Percentiles rank a stretch among this genome's conserved stretches.
phyloP scores from a whole-genome alignment of 2,113 vertebrate genomes.

The Zapus hudsonius region DNA sequence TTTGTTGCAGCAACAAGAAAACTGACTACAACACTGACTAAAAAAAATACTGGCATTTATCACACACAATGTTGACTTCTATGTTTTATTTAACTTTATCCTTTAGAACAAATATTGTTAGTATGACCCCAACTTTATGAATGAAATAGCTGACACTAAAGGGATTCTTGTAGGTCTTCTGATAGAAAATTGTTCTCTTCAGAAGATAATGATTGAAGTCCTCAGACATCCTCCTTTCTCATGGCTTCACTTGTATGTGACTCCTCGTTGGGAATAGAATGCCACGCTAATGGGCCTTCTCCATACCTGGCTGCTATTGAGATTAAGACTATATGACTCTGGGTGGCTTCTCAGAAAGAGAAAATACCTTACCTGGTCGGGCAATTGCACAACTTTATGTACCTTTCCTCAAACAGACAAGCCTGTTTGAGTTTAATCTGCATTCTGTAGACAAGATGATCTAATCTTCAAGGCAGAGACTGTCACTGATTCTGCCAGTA shows the following conservation, averaged over 20 bases:
- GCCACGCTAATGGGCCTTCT: too few relatives aligned
- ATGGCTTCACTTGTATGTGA: accelerated
- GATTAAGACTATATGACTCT: not conserved
- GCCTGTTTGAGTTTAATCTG: too few relatives aligned
- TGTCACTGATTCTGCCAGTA: not conserved
- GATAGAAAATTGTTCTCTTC: not conserved
- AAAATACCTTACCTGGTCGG: not conserved
- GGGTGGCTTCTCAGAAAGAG: not conserved
- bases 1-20: too few relatives aligned
- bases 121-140: not conserved
- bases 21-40: too few relatives aligned
- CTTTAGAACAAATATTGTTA: not conserved
- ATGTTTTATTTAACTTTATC: not conserved
- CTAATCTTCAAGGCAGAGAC: not conserved
- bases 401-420: not conserved
- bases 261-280: too few relatives aligned
- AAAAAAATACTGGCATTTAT: too few relatives aligned
- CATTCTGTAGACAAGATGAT: not conserved
- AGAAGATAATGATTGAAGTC: not conserved
- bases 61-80: not conserved
- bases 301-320: not conserved
- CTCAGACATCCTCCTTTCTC: not conserved
- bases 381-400: too few relatives aligned
- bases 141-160: not conserved
- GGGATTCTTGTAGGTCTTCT: not conserved